Evolutionary conservation across 2,113 vertebrate genomes (phyloP).

Genomic region (Arvicanthis niloticus): DNA sequence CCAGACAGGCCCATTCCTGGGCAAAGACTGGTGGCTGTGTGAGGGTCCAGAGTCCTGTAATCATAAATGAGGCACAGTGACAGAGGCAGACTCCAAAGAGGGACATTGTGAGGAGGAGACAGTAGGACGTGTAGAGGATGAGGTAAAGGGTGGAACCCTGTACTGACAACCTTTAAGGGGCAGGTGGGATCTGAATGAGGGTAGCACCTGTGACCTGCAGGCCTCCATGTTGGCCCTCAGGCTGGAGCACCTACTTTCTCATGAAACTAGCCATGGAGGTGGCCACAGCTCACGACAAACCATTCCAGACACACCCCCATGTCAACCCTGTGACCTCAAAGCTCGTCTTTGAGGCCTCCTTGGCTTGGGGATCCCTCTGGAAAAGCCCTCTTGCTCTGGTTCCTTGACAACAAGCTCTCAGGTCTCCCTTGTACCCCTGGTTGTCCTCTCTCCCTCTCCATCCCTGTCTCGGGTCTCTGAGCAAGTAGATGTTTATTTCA

Average conservation of each 20-base stretch:
- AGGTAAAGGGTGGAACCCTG: not conserved
- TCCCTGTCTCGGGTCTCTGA: not conserved
- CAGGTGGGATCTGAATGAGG: rapidly evolving
- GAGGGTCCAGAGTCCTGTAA: not conserved
- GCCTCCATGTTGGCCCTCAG: rapidly evolving
- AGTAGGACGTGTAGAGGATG: rapidly evolving
- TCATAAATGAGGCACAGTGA: not conserved
- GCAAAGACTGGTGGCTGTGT: no score
- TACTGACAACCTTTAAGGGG: not conserved
- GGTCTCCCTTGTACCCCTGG: not conserved
- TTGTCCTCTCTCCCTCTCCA: not conserved
- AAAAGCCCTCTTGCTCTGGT: rapidly evolving
- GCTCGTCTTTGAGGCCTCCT: not conserved
- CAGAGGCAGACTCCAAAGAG: not conserved
- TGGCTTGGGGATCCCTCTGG: no score
- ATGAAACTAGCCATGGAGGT: not conserved
- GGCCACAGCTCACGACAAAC: not conserved
- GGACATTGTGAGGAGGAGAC: rapidly evolving
- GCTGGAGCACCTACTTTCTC: no score
- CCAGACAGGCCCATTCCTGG: not conserved
- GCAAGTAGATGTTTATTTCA: rapidly evolving
- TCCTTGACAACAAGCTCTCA: rapidly evolving
- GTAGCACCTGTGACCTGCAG: not conserved
- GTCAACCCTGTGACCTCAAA: not conserved
- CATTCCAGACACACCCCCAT: not conserved